These are phyloP conservation scores for Xiphophorus couchianus DNA, from an alignment of 2,113 vertebrate species.

Conservation along the genomic window DNA sequence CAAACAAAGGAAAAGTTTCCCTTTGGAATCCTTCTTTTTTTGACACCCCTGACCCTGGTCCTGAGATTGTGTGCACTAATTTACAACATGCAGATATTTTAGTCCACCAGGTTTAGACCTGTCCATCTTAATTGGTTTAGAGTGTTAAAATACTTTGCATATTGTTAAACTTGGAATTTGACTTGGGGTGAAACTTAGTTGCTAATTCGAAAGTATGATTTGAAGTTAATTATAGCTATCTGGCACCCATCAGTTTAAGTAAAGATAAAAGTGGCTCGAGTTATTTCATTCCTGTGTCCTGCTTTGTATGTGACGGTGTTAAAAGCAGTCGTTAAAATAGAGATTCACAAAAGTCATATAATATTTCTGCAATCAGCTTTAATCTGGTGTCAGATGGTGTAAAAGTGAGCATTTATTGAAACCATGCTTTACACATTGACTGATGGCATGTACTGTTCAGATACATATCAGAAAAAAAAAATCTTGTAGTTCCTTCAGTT, in stretches of 20 bases:
- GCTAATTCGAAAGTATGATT: neutral
- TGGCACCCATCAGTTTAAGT: neutral
- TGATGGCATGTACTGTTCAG: too few species aligned
- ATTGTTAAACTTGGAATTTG: neutral
- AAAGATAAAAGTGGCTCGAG: neutral
- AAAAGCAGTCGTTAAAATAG: neutral
- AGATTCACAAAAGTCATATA: neutral
- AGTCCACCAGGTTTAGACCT: conserved; percentile 23
- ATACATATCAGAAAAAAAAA: neutral
- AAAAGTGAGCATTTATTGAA: neutral
- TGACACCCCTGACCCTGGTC: conserved; percentile 7
- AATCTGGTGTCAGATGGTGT: neutral
- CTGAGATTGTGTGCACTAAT: conserved; percentile 59
- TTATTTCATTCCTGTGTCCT: neutral
- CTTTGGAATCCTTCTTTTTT: conserved; percentile 1
- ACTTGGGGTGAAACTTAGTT: neutral
- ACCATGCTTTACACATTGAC: neutral
- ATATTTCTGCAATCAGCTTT: neutral
- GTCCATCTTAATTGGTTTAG: conserved; percentile 1
- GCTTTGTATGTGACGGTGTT: neutral
- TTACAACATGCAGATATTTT: conserved; percentile 70
- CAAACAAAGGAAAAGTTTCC: conserved; percentile 36
- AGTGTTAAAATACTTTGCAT: conserved; percentile 11
- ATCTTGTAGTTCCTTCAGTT: neutral
- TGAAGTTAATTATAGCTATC: neutral